phyloP scores from a whole-genome alignment of 30 jellyfish, hydroid and myxozoan species.

The Mastigias papua region DNA sequence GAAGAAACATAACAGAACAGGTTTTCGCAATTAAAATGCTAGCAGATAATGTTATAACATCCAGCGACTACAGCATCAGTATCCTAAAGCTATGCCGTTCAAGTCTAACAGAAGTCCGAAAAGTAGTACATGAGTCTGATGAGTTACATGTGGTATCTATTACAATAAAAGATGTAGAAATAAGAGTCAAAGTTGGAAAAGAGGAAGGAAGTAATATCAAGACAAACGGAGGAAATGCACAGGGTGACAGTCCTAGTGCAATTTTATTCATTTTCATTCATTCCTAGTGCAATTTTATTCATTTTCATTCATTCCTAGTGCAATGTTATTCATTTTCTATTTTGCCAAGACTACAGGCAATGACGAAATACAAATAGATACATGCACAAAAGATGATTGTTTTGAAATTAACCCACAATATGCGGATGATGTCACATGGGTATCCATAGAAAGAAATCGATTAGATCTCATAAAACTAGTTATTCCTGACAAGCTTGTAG shows the following conservation, averaged over 20 bases:
- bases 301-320: no score
- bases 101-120: background rate
- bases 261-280: background rate
- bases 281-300: no score
- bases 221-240: constrained; percentile 16
- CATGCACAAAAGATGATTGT: background rate
- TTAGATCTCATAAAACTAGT: background rate
- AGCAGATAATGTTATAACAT: no score
- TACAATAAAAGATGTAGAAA: background rate
- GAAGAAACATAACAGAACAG: no score
- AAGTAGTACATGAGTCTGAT: constrained; percentile 2
- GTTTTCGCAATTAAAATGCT: no score
- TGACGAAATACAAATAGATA: background rate
- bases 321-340: no score
- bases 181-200: no score
- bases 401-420: background rate
- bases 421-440: background rate
- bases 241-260: constrained; percentile 12
- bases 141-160: constrained; percentile 41
- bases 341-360: constrained; percentile 17
- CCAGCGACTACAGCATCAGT: constrained; percentile 4
- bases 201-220: constrained; percentile 2
- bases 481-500: background rate
- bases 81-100: constrained; percentile 1
- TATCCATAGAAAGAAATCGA: background rate